Evolutionary conservation across 2,888 invertebrate species (phyloP), one percentile per base, ranked within the genome.

Genomic region (Altica lythri): DNA sequence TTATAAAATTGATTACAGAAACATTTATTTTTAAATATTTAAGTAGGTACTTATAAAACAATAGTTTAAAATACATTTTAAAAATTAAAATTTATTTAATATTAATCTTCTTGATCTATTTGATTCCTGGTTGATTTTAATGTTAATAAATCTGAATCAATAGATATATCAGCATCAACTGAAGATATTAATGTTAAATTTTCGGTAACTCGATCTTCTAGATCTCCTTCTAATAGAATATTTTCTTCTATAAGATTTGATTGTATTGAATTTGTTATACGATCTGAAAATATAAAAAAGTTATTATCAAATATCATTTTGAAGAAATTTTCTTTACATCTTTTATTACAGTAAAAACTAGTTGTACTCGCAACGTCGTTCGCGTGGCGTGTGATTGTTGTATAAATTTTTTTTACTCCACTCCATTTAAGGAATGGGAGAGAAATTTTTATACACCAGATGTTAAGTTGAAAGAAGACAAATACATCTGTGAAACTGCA

Each of bases 101-200:
- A 22, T 22, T 51, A 40, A 6, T 55, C 52, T 14, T 57, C 57
- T 2, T 43, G 43, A 2, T 48, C 53, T 34, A 59, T 27, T 14
- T 53, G 49, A 17, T 34, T 55, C 30, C 52, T 50, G 1, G 53
- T 17, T 8, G 76, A 73, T 60, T 76, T 77, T 47, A 77, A 61
- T 0, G 76, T 77, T 22, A 77, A 61, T 49, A 77, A 62, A 62
- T 77, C 77, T 0, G 76, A 72, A 67, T 77, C 77, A 25, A 77
- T 77, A 2, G 70, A 68, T 22, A 76, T 75, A 32, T 75, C 73
- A 16, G 65, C 34, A 42, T 63, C 47, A 9, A 53, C 14, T 25
- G 60, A 25, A 16, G 55, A 50, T 9, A 68, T 65, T 30, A 70
- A 53, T 2, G 56, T 60, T 34, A 72, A 47, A 55, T 63, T 64